A percentile compares a stretch with the other conserved stretches of the same genome.
phyloP scores from a whole-genome alignment of 1,140 invertebrate genomes.

The Dreissena polymorpha region DNA sequence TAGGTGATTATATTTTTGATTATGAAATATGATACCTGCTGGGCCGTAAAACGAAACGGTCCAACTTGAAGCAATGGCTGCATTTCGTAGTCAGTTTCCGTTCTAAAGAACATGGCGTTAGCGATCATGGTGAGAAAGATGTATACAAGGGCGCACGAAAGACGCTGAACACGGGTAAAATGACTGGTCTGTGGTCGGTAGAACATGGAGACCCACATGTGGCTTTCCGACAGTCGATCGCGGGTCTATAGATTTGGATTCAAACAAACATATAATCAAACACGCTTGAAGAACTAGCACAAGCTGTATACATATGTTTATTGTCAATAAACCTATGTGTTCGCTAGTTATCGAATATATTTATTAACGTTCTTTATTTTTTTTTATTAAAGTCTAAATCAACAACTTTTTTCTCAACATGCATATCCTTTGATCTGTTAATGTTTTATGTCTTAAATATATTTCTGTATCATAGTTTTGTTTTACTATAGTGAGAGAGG shows the following conservation, averaged over 20 bases:
- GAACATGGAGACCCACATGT: conserved; percentile 78
- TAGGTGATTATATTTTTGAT: neutral
- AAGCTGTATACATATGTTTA: no score
- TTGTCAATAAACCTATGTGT: no score
- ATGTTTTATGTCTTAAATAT: no score
- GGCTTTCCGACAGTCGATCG: conserved; percentile 76
- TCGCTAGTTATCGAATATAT: no score
- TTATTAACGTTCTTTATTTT: no score
- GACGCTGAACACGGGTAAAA: conserved; percentile 79
- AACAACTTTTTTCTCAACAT: no score
- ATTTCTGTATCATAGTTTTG: no score
- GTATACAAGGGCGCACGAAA: conserved; percentile 78
- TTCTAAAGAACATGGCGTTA: conserved; percentile 80
- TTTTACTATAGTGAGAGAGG: neutral
- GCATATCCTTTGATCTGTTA: no score
- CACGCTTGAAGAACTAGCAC: no score
- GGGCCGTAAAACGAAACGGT: conserved; percentile 68
- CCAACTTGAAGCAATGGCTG: conserved; percentile 64
- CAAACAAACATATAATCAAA: no score
- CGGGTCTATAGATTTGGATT: conserved; percentile 70
- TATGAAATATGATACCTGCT: conserved; percentile 58
- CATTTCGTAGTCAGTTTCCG: conserved; percentile 56
- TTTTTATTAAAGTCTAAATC: no score
- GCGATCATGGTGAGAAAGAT: conserved; percentile 80
- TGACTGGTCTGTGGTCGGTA: conserved; percentile 76